Conservation (phyloP, 1,140 invertebrate species). For the Drosophila nigrodunni region DNA sequence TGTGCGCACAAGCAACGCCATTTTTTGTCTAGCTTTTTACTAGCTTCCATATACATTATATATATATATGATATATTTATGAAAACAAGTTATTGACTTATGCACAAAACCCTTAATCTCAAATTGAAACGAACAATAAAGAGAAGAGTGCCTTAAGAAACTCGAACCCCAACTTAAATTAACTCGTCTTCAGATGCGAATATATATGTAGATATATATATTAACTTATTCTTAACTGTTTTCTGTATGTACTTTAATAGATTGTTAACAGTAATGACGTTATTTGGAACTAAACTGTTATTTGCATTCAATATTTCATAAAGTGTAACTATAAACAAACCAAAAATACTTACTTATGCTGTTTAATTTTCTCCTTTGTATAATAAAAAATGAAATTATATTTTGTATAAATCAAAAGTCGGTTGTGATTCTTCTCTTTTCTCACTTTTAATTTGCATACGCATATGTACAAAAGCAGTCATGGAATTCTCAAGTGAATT, state of each 20-base stretch:
- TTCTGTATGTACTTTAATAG: constrained; percentile 40
- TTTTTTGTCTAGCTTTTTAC: too few species aligned
- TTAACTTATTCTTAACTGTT: not conserved
- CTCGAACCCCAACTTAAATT: constrained; percentile 11
- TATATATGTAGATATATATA: constrained; percentile 13
- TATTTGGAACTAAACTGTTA: constrained; percentile 35
- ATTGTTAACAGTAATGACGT: constrained; percentile 32
- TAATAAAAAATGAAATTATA: constrained; percentile 66
- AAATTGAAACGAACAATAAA: not conserved
- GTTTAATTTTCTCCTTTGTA: constrained; percentile 40
- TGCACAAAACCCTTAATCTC: too few species aligned
- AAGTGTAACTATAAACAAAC: constrained; percentile 36
- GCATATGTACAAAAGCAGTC: constrained; percentile 49
- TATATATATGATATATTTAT: constrained; percentile 23
- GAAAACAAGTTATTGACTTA: not conserved
- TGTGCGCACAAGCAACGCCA: constrained; percentile 33
- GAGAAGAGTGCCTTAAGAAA: constrained; percentile 69
- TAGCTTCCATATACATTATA: too few species aligned
- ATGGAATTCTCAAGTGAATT: constrained; percentile 9
- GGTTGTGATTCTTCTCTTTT: not conserved
- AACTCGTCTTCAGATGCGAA: constrained; percentile 22
- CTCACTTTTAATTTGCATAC: constrained; percentile 12
- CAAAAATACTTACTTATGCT: constrained; percentile 48
- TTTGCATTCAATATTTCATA: constrained; percentile 54
- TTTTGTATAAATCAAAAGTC: constrained; percentile 68